Evolutionary conservation across 2,888 invertebrate species (phyloP), one percentile per base, ranked within the genome.

Genomic region (Drosophila macrothrix): DNA sequence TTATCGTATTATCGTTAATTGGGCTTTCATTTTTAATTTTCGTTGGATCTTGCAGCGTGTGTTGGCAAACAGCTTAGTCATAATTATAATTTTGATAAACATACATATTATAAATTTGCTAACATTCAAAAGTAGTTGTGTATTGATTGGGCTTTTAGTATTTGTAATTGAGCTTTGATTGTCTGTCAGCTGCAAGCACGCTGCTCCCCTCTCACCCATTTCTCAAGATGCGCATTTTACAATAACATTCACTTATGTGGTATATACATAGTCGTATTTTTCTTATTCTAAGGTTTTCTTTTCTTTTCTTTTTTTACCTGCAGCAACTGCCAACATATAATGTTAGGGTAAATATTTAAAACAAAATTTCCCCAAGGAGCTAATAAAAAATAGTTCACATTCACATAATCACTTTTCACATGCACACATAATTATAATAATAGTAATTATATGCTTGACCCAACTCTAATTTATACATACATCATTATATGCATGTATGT

Each of bases 121-220:
- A 79, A 76, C 63, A 76, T 76, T 65, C 16, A 49, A 56, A 52
- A 60, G 46, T 62, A 58, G 16, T 52, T 60, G 35, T 46, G 37
- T 31, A 52, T 25, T 55, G 39, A 52, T 25, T 55, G 39, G 29
- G 29, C 14, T 68, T 58, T 46, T 52, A 73, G 54, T 68, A 64
- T 70, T 63, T 78, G 88, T 79, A 59, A 76, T 85, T 83, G 74
- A 85, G 77, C 83, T 81, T 76, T 88, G 90, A 86, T 88, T 86
- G 90, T 90, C 90, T 88, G 90, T 85, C 76, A 84, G 85, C 88
- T 90, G 85, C 90, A 82, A 78, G 72, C 78, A 76, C 67, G 83
- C 80, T 80, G 80, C 62, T 62, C 43, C 46, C 55, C 61, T 50
- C 65, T 50, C 37, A 50, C 54, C 58, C 74, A 62, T 28, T 50